A percentile compares a stretch with the other conserved stretches of the same genome.
These are phyloP conservation scores for Ploceus nigricollis DNA, from an alignment of 2,113 vertebrate genomes.

Conservation along the genomic window DNA sequence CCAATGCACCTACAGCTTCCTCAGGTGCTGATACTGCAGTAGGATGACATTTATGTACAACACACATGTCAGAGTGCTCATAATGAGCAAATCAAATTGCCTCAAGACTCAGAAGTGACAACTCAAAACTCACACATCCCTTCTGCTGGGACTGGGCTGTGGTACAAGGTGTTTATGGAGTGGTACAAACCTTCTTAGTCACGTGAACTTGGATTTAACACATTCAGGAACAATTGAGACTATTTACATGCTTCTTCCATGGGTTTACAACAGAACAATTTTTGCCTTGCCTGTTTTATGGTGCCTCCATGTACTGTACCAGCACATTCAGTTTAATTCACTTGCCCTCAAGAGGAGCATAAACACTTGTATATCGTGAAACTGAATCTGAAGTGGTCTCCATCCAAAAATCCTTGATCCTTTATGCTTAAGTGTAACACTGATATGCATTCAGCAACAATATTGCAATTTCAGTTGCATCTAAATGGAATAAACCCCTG, in stretches of 20 bases:
- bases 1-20: neutral
- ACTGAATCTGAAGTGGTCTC: neutral
- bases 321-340: slow-evolving; percentile 1
- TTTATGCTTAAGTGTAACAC: slow-evolving; percentile 13
- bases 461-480: slow-evolving; percentile 3
- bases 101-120: neutral
- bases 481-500: slow-evolving; percentile 1
- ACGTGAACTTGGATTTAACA: neutral
- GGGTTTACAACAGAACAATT: neutral
- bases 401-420: slow-evolving; percentile 38
- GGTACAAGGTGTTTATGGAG: neutral
- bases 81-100: neutral
- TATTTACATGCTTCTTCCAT: neutral
- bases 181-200: neutral
- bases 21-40: neutral
- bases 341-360: neutral
- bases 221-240: neutral
- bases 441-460: neutral
- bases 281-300: neutral
- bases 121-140: neutral
- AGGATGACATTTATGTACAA: neutral
- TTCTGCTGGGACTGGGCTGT: neutral
- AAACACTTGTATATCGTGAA: neutral
- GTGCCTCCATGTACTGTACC: neutral
- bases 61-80: neutral